Percentiles rank a stretch among this genome's conserved stretches.
Conservation (phyloP, 2,888 invertebrate species). For the Lysandra coridon region DNA sequence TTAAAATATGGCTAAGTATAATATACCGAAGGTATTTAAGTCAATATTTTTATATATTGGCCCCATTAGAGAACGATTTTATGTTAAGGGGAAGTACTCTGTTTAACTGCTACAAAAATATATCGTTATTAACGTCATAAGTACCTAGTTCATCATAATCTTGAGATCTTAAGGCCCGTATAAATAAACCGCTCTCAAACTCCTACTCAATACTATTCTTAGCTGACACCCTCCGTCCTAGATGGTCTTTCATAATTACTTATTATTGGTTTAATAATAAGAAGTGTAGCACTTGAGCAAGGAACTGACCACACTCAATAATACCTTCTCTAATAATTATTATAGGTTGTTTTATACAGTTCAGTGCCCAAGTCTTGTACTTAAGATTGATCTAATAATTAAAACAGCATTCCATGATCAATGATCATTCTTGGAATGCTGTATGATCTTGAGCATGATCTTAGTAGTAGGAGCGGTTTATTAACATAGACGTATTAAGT, state of each 20-base stretch:
- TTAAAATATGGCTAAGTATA: background rate
- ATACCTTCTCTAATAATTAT: too few relatives aligned
- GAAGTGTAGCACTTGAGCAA: too few relatives aligned
- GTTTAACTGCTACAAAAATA: background rate
- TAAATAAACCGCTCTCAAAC: background rate
- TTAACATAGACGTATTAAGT: background rate
- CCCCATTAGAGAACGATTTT: background rate
- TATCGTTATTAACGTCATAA: background rate
- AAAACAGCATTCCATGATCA: too few relatives aligned
- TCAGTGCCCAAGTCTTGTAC: too few relatives aligned
- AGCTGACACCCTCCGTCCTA: background rate
- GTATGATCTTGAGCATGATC: background rate
- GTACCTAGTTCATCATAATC: background rate
- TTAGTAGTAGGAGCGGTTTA: background rate
- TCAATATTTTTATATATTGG: constrained; percentile 13
- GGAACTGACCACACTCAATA: too few relatives aligned
- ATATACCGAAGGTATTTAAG: background rate
- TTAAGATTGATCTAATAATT: too few relatives aligned
- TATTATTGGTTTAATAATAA: too few relatives aligned
- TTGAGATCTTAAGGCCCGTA: background rate
- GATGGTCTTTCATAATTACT: background rate
- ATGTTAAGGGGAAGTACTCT: background rate
- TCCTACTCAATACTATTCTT: background rate
- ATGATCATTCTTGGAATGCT: too few relatives aligned
- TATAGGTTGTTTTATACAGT: too few relatives aligned